phyloP scores from a whole-genome alignment of 2,797 vertebrate genomes.

The Amblyraja radiata region DNA sequence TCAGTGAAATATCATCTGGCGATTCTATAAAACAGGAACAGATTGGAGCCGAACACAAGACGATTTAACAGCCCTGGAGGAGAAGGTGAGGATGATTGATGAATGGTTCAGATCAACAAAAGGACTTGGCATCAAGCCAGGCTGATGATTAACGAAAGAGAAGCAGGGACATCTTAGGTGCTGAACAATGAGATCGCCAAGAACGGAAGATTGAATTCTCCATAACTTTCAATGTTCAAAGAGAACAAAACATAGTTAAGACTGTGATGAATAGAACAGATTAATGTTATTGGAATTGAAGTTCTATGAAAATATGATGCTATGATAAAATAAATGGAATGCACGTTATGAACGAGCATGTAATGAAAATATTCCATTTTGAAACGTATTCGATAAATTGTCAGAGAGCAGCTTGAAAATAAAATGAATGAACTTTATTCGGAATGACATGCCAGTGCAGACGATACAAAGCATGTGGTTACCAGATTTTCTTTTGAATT shows the following conservation, averaged over 20 bases:
- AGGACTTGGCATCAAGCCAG: background rate
- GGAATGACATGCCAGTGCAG: too few species aligned
- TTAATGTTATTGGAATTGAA: background rate
- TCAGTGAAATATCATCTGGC: background rate
- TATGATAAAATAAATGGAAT: background rate
- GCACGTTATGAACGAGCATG: background rate
- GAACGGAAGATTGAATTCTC: background rate
- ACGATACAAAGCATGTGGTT: background rate
- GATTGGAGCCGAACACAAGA: background rate
- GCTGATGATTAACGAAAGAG: background rate
- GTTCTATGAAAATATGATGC: background rate
- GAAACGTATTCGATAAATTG: background rate
- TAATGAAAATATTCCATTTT: background rate
- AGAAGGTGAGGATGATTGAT: background rate
- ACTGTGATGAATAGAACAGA: background rate
- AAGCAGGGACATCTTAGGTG: background rate
- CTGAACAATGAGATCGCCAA: background rate
- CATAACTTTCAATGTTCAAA: background rate
- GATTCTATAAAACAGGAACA: background rate
- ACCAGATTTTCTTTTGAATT: background rate
- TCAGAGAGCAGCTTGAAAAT: background rate
- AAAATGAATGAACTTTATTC: background rate
- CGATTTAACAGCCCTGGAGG: background rate
- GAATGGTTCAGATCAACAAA: background rate
- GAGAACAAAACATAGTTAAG: background rate